Evolutionary conservation across 2,113 vertebrate genomes (phyloP), one percentile per base, ranked within the genome.

Genomic region (Micronycteris hirsuta): DNA sequence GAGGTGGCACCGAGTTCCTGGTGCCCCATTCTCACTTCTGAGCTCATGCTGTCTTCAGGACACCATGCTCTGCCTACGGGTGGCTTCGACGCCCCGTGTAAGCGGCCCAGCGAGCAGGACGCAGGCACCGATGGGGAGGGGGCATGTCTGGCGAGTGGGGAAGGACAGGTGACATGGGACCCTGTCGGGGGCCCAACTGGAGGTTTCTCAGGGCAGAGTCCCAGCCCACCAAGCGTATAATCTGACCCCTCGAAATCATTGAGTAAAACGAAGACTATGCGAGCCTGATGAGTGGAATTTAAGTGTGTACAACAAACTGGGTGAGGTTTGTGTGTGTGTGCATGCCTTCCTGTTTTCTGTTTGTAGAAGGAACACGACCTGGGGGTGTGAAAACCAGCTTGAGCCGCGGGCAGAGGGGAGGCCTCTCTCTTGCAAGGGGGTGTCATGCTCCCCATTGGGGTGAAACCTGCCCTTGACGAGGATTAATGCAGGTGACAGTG

Each of bases 401-500:
- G 76, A 82, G 76, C 76, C 71, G 89, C 4, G 84, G 3, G 84
- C 2, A 67, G 76, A 89, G 84, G n/a, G 95, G 80, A 71, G 36
- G 33, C 86, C 78, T 93, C 63, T 58, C 26, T 83, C 68, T 83
- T 71, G 17, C 56, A 20, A 2, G 4, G 12, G 52, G 83, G 94
- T 83, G 54, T 95, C 86, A 22, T 3, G 70, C 97, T 96, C 95
- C 95, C 96, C 84, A 88, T 86, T 58, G 91, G 74, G 83, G 96
- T 56, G 22, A 92, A 97, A 61, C 24, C n/a, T 88, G 86, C 78
- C 85, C 74, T 93, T 80, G 56, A 89, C 15, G 33, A 47, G 0
- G 81, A 93, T 96, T 91, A 89, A 89, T 12, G 26, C 91, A 78
- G 68, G 80, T 68, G 89, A 77, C 49, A 26, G 12, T 28, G 61